phyloP scores from a whole-genome alignment of 1,140 invertebrate genomes.

The Neodiprion lecontei region DNA sequence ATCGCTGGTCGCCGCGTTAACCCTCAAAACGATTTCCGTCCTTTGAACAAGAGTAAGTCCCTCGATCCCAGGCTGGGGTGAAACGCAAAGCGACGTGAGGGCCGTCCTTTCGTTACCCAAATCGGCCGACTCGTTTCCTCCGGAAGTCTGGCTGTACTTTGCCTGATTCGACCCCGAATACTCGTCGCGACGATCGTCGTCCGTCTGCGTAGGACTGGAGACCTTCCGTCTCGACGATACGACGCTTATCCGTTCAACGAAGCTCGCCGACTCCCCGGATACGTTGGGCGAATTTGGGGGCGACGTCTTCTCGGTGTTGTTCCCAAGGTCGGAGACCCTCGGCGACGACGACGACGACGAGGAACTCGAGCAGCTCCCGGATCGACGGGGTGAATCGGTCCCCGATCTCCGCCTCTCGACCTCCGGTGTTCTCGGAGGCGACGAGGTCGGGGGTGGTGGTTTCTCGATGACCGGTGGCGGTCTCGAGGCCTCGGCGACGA shows the following conservation, averaged over 20 bases:
- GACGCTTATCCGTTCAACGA: constrained; percentile 8
- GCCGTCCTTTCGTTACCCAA: constrained; percentile 29
- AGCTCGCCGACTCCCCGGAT: not conserved
- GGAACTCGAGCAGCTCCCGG: constrained; percentile 52
- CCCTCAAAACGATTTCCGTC: constrained; percentile 67
- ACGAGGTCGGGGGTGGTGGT: constrained; percentile 35
- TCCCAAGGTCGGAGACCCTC: constrained; percentile 27
- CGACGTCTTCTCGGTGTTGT: constrained; percentile 25
- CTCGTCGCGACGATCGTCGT: constrained; percentile 30
- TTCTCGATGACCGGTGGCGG: constrained; percentile 26
- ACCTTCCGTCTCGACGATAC: constrained; percentile 38
- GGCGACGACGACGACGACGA: constrained; percentile 36
- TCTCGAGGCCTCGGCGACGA: constrained; percentile 22
- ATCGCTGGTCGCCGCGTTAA: constrained; percentile 67
- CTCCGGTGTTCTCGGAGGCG: constrained; percentile 42
- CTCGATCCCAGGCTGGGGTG: constrained; percentile 57
- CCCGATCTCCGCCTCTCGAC: constrained; percentile 28
- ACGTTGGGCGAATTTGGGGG: not conserved
- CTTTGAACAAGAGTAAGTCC: constrained; percentile 67
- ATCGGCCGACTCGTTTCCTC: constrained; percentile 42
- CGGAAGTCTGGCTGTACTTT: constrained; percentile 7
- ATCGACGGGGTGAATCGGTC: constrained; percentile 36
- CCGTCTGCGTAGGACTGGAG: constrained; percentile 56
- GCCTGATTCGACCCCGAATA: not conserved
- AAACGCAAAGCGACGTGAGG: constrained; percentile 45